Percentiles rank a stretch among this genome's conserved stretches.
Conservation (phyloP, 1,140 invertebrate species). For the Neelides sp. region DNA sequence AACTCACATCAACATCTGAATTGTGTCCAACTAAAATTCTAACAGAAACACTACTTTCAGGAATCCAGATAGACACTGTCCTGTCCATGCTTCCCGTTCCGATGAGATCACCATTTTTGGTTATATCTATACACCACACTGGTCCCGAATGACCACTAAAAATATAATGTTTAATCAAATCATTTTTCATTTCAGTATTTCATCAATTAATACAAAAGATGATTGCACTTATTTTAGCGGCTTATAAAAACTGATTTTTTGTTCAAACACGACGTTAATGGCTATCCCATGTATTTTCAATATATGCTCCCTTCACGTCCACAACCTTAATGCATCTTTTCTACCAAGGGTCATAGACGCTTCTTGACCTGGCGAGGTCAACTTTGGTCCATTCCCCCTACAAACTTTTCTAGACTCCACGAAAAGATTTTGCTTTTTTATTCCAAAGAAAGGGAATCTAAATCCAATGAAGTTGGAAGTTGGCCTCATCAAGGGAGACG, state of each 20-base stretch:
- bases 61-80: constrained; percentile 72
- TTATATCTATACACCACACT: constrained; percentile 32
- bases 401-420: no score
- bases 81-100: constrained; percentile 63
- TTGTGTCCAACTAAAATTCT: constrained; percentile 70
- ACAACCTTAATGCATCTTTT: no score
- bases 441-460: no score
- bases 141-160: constrained; percentile 34
- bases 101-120: constrained; percentile 22
- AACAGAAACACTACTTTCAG: constrained; percentile 62
- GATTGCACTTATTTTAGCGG: constrained; percentile 5
- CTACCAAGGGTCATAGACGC: no score
- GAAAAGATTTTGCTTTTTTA: no score
- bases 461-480: no score
- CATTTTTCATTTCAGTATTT: constrained; percentile 2
- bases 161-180: constrained; percentile 32
- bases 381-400: no score
- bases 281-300: constrained; percentile 1
- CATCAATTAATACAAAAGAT: constrained; percentile 11
- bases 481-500: no score
- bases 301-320: not conserved
- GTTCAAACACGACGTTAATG: constrained; percentile 8
- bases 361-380: no score
- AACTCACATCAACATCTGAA: constrained; percentile 62
- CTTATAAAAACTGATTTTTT: constrained; percentile 7